phyloP scores from a whole-genome alignment of 2,113 vertebrate species.

The Neolamprologus hecqui region DNA sequence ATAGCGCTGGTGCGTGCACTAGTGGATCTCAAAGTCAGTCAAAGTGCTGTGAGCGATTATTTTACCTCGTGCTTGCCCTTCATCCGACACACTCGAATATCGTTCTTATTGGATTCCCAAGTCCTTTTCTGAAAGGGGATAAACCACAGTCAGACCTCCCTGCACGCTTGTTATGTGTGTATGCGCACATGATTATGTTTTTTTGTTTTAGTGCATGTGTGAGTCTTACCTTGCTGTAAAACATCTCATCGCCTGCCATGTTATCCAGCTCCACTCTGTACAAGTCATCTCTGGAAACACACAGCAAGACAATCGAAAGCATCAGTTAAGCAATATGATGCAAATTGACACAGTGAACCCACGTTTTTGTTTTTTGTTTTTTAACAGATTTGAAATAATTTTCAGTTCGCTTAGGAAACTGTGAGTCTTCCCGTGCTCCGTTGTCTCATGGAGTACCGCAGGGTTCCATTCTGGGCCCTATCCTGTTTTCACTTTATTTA shows the following conservation, averaged over 20 bases:
- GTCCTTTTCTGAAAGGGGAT: constrained; percentile 79
- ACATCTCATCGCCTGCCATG: constrained; percentile 74
- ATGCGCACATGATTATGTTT: neutral
- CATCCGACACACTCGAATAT: constrained; percentile 93
- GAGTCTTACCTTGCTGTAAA: constrained; percentile 80
- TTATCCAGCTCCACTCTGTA: constrained; percentile 87
- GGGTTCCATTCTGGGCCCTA: neutral
- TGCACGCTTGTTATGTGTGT: neutral
- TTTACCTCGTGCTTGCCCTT: constrained; percentile 94
- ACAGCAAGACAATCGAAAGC: neutral
- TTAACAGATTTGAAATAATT: neutral
- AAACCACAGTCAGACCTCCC: neutral
- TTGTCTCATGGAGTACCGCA: neutral
- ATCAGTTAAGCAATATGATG: neutral
- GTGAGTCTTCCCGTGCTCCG: neutral
- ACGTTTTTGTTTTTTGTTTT: accelerated
- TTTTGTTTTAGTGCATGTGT: neutral
- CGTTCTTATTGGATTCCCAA: constrained; percentile 92
- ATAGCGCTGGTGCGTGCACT: neutral
- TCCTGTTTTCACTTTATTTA: neutral
- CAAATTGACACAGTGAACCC: neutral
- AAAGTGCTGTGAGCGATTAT: neutral
- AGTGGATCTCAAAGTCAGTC: constrained; percentile 2
- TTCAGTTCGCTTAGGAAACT: neutral
- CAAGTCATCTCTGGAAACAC: constrained; percentile 78